These are phyloP conservation scores for Puffinus mauretanicus DNA, from an alignment of 2,113 vertebrate species.

Conservation along the genomic window DNA sequence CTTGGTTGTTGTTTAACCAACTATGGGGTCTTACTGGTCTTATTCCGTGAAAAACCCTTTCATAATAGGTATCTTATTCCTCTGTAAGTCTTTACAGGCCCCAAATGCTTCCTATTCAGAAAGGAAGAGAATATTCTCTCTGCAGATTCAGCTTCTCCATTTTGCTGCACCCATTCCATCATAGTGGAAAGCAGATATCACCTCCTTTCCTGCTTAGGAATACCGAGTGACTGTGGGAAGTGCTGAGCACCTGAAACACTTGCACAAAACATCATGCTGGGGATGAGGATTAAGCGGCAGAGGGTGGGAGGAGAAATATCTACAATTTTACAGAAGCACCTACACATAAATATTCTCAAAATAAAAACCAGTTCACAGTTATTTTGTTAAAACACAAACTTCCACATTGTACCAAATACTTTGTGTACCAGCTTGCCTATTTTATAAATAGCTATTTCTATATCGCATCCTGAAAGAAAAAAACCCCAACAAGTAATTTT, in stretches of 20 bases:
- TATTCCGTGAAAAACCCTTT: neutral
- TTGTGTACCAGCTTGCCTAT: neutral
- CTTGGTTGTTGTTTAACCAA: neutral
- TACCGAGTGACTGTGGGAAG: neutral
- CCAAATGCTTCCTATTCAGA: neutral
- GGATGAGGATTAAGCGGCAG: neutral
- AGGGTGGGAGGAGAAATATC: neutral
- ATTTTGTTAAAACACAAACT: neutral
- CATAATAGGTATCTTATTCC: neutral
- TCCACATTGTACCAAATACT: neutral
- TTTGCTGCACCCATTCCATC: neutral
- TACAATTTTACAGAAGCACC: neutral
- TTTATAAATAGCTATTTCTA: neutral
- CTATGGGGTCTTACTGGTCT: neutral
- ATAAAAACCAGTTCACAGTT: neutral
- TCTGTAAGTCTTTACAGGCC: neutral
- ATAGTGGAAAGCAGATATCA: neutral
- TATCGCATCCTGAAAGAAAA: neutral
- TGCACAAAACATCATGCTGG: neutral
- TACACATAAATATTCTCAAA: neutral
- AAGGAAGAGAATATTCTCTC: neutral
- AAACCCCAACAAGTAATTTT: neutral
- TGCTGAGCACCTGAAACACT: neutral
- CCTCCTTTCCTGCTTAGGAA: neutral
- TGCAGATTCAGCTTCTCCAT: neutral